Evolutionary conservation across 2,888 invertebrate species (phyloP), one percentile per base, ranked within the genome.

Genomic region (Psococerastis gibbosa): DNA sequence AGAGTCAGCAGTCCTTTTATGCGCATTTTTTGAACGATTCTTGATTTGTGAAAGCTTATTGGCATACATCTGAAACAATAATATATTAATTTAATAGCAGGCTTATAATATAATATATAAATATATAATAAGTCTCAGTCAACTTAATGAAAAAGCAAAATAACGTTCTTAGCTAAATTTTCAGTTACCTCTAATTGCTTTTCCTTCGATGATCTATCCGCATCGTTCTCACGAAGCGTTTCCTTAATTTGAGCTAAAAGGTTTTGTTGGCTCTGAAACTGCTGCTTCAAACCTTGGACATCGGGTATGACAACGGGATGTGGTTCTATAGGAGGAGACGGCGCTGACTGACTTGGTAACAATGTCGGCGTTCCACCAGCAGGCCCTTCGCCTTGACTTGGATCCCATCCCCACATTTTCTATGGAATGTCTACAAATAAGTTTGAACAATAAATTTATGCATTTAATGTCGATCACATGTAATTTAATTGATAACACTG

Each of bases 31-130:
- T 2, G 59, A 53, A 48, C 62, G 56, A 6, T 60, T 60, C 50
- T 62, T 63, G 42, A 63, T 62, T 52, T 59, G 59, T 1, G 62
- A 58, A 15, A 63, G 53, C 47, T 59, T 61, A 32, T 55, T 58
- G 3, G 60, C 61, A 49, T 62, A 60, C 52, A 60, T 62, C 64
- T 63, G 42, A n/a, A 49, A 48, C 45, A 35, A 46, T 45, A 45
- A 41, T 32, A 11, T 11, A 27, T n/a, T n/a, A n/a, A n/a, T n/a
- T n/a, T n/a, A n/a, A n/a, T n/a, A n/a, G n/a, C n/a, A n/a, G n/a
- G n/a, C n/a, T n/a, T n/a, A n/a, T n/a, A n/a, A n/a, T n/a, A n/a
- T n/a, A n/a, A n/a, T n/a, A n/a, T n/a, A n/a, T n/a, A n/a, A n/a
- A n/a, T n/a, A n/a, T n/a, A n/a, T n/a, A n/a, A n/a, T n/a, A n/a